phyloP scores from a whole-genome alignment of 1,140 invertebrate genomes.

The Limonius californicus region DNA sequence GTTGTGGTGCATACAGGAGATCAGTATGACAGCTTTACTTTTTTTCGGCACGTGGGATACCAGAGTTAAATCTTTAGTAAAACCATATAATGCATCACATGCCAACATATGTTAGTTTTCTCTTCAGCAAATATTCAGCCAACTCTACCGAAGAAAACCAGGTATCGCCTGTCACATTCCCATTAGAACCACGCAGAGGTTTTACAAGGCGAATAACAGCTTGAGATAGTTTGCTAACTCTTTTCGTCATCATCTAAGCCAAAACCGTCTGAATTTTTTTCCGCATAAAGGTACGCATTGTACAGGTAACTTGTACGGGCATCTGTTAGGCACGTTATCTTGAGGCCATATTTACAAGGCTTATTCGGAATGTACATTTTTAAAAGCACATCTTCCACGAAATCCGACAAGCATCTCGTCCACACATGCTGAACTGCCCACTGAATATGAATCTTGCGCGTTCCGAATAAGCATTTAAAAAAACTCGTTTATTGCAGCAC shows the following conservation, averaged over 20 bases:
- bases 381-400: background rate
- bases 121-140: slow-evolving; percentile 1
- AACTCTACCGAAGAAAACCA: slow-evolving; percentile 6
- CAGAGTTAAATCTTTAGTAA: background rate
- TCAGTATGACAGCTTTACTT: background rate
- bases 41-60: background rate
- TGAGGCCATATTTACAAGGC: slow-evolving; percentile 1
- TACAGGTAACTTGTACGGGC: background rate
- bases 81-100: background rate
- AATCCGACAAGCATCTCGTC: slow-evolving; percentile 9
- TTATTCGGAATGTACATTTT: slow-evolving; percentile 1
- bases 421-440: background rate
- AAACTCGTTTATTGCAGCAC: slow-evolving; percentile 3
- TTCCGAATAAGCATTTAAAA: slow-evolving; percentile 1
- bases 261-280: background rate
- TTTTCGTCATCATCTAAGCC: background rate
- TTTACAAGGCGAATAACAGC: background rate
- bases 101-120: slow-evolving; percentile 1
- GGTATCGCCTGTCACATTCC: background rate
- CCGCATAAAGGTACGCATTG: background rate
- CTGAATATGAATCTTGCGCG: background rate
- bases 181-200: background rate
- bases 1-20: too few species aligned
- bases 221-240: background rate
- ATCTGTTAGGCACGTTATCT: slow-evolving; percentile 1